Evolutionary conservation across 2,113 vertebrate species (phyloP).

Genomic region (Heterotilapia buettikoferi): DNA sequence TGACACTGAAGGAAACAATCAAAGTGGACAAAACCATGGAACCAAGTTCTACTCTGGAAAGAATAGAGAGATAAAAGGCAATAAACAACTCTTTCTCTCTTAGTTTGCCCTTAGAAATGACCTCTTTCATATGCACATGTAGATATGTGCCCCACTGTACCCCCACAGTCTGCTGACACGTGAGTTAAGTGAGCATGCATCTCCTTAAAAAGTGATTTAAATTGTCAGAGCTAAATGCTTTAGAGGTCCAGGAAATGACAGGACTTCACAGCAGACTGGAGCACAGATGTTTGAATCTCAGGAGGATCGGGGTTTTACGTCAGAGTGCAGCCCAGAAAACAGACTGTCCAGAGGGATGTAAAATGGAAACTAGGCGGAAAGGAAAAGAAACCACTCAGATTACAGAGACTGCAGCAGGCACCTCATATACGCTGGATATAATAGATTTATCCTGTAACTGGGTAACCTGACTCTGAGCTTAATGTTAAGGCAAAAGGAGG

Average conservation of each 20-base stretch:
- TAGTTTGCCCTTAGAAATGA: neutral
- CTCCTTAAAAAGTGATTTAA: neutral
- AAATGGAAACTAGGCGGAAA: neutral
- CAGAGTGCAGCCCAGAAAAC: neutral
- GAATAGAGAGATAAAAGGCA: neutral
- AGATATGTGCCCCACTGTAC: neutral
- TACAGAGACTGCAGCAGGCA: rapidly evolving
- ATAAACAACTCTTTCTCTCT: neutral
- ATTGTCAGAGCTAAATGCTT: neutral
- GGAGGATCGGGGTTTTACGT: neutral
- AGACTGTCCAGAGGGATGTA: neutral
- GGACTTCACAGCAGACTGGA: neutral
- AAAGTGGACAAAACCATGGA: neutral
- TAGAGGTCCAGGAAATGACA: neutral
- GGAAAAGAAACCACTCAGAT: neutral
- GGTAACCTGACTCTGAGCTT: neutral
- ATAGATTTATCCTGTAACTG: neutral
- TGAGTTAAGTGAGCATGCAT: neutral
- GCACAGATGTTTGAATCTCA: neutral
- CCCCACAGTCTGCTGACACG: neutral
- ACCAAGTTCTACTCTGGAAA: neutral
- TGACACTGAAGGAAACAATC: neutral
- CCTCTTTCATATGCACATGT: neutral
- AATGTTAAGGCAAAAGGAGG: neutral
- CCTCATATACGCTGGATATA: neutral